phyloP scores from a whole-genome alignment of 1,140 invertebrate species.

The Trachymyrmex septentrionalis region DNA sequence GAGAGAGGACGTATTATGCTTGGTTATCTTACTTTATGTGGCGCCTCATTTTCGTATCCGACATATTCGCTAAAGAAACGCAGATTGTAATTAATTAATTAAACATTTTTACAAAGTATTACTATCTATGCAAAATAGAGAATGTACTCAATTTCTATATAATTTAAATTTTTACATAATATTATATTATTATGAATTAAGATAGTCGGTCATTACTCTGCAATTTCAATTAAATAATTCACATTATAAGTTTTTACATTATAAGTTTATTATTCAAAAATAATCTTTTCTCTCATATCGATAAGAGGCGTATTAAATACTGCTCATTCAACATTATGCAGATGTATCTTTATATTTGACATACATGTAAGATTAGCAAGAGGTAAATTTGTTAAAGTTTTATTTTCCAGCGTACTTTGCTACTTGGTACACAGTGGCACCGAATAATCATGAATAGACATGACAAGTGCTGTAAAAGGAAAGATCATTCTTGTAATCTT shows the following conservation, averaged over 20 bases:
- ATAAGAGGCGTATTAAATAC: not conserved
- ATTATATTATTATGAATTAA: not conserved
- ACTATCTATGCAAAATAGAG: not conserved
- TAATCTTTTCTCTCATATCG: not conserved
- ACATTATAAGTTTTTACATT: not conserved
- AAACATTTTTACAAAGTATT: not conserved
- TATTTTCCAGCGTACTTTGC: not conserved
- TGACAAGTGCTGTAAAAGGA: constrained; percentile 1
- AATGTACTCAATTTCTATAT: not conserved
- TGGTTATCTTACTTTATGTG: not conserved
- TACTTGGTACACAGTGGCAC: constrained; percentile 12
- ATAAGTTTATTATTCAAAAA: not conserved
- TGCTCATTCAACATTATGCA: not conserved
- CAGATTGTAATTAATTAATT: not conserved
- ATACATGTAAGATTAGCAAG: not conserved
- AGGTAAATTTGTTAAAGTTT: not conserved
- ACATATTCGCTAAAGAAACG: not conserved
- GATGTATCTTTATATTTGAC: not conserved
- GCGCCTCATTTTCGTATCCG: not conserved
- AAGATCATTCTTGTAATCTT: constrained; percentile 32
- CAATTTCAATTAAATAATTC: not conserved
- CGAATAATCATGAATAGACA: constrained; percentile 29
- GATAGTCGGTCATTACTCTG: not conserved
- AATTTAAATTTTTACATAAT: constrained; percentile 10
- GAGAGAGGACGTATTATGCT: constrained; percentile 15